Percentiles rank a stretch among this genome's conserved stretches.
Evolutionary conservation across 2,797 vertebrate species (phyloP).

Genomic region (Setipinna tenuifilis): DNA sequence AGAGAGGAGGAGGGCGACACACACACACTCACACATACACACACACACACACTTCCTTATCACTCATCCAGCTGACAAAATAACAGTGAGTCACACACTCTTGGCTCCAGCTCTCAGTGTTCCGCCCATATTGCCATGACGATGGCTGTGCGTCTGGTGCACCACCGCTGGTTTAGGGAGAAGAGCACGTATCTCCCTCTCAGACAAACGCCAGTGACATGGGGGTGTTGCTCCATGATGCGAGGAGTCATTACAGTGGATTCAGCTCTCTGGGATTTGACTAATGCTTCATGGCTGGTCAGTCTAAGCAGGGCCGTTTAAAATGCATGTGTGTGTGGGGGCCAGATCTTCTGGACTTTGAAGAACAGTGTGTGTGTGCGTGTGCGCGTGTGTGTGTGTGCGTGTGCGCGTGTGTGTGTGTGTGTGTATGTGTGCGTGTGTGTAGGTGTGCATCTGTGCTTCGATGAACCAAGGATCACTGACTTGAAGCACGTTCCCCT

Average conservation of each 20-base stretch:
- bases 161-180: background rate
- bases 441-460: too few species aligned
- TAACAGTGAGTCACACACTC: background rate
- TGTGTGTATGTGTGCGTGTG: too few species aligned
- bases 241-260: constrained; percentile 5
- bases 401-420: too few species aligned
- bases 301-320: background rate
- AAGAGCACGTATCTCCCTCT: background rate
- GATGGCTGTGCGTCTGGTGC: background rate
- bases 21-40: background rate
- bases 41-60: constrained; percentile 1
- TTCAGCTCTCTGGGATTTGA: background rate
- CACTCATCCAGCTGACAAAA: constrained; percentile 10
- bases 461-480: too few species aligned
- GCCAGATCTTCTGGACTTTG: background rate
- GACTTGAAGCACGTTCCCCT: background rate
- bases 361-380: background rate
- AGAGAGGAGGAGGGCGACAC: background rate
- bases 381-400: background rate
- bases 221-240: background rate
- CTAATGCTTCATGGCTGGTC: constrained; percentile 15
- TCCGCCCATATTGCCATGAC: background rate
- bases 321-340: background rate
- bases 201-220: background rate
- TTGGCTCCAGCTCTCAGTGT: background rate